Base-by-base conservation (phyloP, 2,797 vertebrate species). In the Tympanoctomys barrerae region DNA sequence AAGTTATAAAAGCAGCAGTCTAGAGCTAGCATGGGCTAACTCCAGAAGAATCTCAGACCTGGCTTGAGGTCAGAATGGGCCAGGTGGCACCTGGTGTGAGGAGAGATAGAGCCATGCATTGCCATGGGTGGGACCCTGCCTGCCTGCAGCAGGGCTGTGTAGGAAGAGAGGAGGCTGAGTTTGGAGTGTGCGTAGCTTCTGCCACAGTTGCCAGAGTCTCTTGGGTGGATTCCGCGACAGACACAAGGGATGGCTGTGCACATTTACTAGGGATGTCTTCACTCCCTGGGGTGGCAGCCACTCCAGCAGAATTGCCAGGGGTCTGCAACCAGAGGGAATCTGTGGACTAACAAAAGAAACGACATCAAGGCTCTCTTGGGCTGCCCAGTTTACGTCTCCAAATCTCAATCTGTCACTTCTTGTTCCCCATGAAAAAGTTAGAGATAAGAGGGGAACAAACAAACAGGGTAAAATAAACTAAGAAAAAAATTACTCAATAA, bases 401-500 rank as follows among this genome's bases (percentile, higher is more conserved):
- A 2, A 84, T 64, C 92, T 52, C 0, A 0, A 59, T 7, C 68
- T 94, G 95, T 92, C 88, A 84, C 79, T 89, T 92, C 92, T 57
- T 64, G n/a, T 68, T 93, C 75, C 28, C 73, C 6, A 0, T 14
- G 86, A 39, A 92, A 78, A 96, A 85, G 75, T 93, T 87, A 91
- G 42, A 93, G 93, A 57, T 78, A 87, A 87, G 83, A 90, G 39
- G 92, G 92, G 83, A 77, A 49, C 94, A 80, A 68, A 75, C 77
- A 79, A 77, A 77, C 90, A 62, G n/a, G 84, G 77, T 31, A 87
- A 93, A 94, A 75, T 68, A 89, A 87, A 54, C 49, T 61, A 31
- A 62, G 73, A 54, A 81, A 94, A 83, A 82, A 75, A 80, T 26
- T 33, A 77, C 96, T 89, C 97, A 84, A 94, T 97, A 97, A 97